Percentiles rank a stretch among this genome's conserved stretches.
Evolutionary conservation across 1,140 invertebrate genomes (phyloP).

Genomic region (Thereuonema tuberculata): DNA sequence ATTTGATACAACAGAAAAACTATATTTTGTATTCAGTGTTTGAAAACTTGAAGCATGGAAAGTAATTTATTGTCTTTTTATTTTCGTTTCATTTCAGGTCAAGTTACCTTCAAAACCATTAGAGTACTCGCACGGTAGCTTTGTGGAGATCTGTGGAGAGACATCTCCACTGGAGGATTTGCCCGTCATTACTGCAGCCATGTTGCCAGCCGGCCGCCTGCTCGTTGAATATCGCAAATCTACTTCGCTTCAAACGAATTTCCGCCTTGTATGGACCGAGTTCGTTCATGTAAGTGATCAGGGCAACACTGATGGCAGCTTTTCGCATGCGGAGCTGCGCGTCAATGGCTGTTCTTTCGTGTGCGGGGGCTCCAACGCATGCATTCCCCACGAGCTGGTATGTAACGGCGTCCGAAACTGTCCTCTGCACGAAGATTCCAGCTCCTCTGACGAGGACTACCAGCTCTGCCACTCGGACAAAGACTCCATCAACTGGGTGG

Average conservation of each 20-base stretch:
- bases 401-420: slow-evolving; percentile 80
- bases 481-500: slow-evolving; percentile 35
- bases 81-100: too few relatives aligned
- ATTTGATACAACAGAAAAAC: too few relatives aligned
- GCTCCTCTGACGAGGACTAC: slow-evolving; percentile 41
- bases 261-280: slow-evolving; percentile 78
- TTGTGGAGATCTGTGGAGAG: background rate
- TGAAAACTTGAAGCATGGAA: too few relatives aligned
- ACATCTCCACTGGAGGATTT: background rate
- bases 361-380: slow-evolving; percentile 60
- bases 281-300: slow-evolving; percentile 37
- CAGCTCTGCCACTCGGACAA: slow-evolving; percentile 39
- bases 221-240: slow-evolving; percentile 6
- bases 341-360: slow-evolving; percentile 51
- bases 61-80: too few relatives aligned
- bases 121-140: background rate
- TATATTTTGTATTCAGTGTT: too few relatives aligned
- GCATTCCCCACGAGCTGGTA: slow-evolving; percentile 60
- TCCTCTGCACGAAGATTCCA: slow-evolving; percentile 34
- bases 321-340: background rate
- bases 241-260: slow-evolving; percentile 42
- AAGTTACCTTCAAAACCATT: background rate
- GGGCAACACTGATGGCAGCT: background rate
- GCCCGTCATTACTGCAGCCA: background rate
- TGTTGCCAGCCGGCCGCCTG: background rate